Base-by-base conservation (phyloP, 2,888 invertebrate genomes). In the Saturnia pavonia region DNA sequence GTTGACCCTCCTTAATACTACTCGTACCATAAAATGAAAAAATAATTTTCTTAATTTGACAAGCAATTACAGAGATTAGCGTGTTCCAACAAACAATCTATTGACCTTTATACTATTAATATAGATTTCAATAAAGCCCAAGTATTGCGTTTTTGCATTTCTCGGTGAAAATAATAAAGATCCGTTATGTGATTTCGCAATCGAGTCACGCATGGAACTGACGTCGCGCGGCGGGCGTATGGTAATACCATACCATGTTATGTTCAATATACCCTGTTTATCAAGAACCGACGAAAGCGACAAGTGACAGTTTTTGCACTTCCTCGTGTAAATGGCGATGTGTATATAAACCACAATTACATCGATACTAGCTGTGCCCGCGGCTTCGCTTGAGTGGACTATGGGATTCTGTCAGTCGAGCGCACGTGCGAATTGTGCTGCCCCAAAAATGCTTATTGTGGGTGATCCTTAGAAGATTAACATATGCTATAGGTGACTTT, bases 221-320 rank as follows among this genome's bases (percentile, higher is more conserved):
- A 71, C 71, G 22, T 54, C 69, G 51, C n/a, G 66, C n/a, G 22
- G 65, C 69, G 51, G 25, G 66, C n/a, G 51, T 66, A 63, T 54
- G 69, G 71, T 67, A 67, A 71, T 69, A 71, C 66, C 71, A 54
- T 57, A 71, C 66, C 71, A 54, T 57, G 43, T 71, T 69, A 65
- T 65, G 40, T 9, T 40, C 57, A 66, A 67, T 2, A 22, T 12
- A 27, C 27, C 0, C 40, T 65, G 40, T 65, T 34, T 65, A 65
- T 65, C 65, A 40, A 40, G 65, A 65, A 40, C 19, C 65, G 40
- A 65, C 65, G 65, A 34, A 65, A 34, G n/a, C 40, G 65, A 65
- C 9, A 65, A 40, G 22, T 40, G 54, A 0, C 65, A 9, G 34
- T 19, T 40, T 65, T 40, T 34, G 34, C 34, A 63, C 34, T 34